Evolutionary conservation across 2,888 invertebrate species (phyloP).

Genomic region (Lasioglossum morio): DNA sequence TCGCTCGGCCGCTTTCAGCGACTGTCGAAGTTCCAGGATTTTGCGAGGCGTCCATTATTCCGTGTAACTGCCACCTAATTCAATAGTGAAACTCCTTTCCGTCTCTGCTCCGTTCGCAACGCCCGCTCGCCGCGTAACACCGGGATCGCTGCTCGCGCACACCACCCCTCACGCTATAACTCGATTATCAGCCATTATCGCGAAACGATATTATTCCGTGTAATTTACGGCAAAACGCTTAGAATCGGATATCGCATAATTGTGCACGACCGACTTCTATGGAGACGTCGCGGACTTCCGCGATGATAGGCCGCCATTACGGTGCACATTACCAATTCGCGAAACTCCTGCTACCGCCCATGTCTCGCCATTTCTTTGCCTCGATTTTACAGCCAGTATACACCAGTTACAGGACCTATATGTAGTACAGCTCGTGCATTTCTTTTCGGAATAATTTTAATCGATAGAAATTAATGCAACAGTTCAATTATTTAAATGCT

Average conservation of each 20-base stretch:
- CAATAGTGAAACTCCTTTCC: slow-evolving; percentile 46
- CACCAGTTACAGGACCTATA: no score
- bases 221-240: slow-evolving; percentile 68
- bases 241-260: slow-evolving; percentile 68
- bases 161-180: slow-evolving; percentile 57
- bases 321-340: slow-evolving; percentile 15
- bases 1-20: slow-evolving; percentile 35
- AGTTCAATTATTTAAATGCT: neutral
- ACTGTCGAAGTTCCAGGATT: slow-evolving; percentile 62
- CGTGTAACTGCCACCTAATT: slow-evolving; percentile 62
- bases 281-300: slow-evolving; percentile 64
- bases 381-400: neutral
- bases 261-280: slow-evolving; percentile 56
- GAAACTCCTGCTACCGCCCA: neutral
- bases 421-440: neutral
- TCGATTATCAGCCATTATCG: slow-evolving; percentile 74
- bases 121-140: neutral
- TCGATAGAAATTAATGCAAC: neutral
- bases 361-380: neutral
- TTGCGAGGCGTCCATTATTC: slow-evolving; percentile 65
- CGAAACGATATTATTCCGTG: slow-evolving; percentile 72
- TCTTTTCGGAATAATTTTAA: neutral
- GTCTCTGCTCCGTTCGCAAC: neutral
- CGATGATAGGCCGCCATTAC: slow-evolving; percentile 46
- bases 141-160: neutral